These are phyloP conservation scores for Centropus unirufus DNA, from an alignment of 2,113 vertebrate species.

Conservation along the genomic window DNA sequence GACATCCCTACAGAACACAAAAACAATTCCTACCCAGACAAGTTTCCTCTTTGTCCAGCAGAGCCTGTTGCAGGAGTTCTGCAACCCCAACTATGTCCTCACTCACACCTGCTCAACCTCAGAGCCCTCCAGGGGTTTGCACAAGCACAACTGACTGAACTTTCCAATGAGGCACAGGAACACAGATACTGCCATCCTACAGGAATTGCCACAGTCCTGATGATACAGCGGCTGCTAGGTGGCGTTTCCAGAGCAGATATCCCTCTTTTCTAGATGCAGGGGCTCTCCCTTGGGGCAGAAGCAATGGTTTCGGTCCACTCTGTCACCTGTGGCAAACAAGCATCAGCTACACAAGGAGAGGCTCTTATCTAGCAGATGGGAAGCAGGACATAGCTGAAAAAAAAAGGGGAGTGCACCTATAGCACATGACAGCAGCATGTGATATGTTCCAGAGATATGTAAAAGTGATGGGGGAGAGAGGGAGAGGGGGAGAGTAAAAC, in stretches of 20 bases:
- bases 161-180: neutral
- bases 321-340: neutral
- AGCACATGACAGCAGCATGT: neutral
- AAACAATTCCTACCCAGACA: neutral
- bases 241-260: neutral
- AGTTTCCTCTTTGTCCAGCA: neutral
- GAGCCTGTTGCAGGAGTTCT: neutral
- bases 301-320: neutral
- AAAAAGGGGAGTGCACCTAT: neutral
- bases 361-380: neutral
- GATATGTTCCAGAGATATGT: constrained; percentile 31
- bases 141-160: constrained; percentile 39
- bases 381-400: neutral
- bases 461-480: neutral
- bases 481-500: neutral
- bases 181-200: neutral
- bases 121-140: constrained; percentile 11
- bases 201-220: neutral
- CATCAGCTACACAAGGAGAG: constrained; percentile 1
- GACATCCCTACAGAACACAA: neutral
- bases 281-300: neutral
- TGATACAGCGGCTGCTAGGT: neutral
- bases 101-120: constrained; percentile 34
- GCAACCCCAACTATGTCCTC: neutral
- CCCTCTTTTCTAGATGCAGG: neutral